A percentile compares a stretch with the other conserved stretches of the same genome.
Conservation (phyloP, 2,113 vertebrate genomes). For the Riparia riparia region DNA sequence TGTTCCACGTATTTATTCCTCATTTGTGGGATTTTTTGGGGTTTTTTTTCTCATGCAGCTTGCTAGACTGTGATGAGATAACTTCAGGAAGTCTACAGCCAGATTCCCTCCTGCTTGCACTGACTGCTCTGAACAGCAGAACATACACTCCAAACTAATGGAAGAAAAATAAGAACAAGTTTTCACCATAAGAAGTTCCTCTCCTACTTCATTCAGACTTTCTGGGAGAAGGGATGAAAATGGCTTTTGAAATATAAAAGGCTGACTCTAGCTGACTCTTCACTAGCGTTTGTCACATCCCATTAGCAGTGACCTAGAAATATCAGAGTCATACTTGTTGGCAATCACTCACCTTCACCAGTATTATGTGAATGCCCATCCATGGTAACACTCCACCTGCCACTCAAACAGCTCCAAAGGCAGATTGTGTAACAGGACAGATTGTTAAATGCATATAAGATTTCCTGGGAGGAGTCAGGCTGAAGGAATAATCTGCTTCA, state of each 20-base stretch:
- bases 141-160: neutral
- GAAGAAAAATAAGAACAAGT: slow-evolving; percentile 26
- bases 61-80: neutral
- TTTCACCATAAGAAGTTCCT: neutral
- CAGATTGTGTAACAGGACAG: neutral
- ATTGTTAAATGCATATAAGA: neutral
- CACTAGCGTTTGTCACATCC: neutral
- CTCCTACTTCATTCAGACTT: slow-evolving; percentile 7
- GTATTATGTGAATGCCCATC: neutral
- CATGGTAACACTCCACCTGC: neutral
- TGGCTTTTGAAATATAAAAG: slow-evolving; percentile 17
- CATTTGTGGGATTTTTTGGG: neutral
- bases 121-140: neutral
- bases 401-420: neutral
- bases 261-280: neutral
- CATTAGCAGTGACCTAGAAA: neutral
- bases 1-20: neutral
- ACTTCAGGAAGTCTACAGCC: neutral
- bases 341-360: neutral
- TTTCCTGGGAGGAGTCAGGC: neutral
- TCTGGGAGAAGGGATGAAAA: slow-evolving; percentile 9
- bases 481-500: neutral
- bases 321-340: neutral
- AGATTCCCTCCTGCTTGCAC: neutral
- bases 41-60: neutral